A percentile compares a stretch with the other conserved stretches of the same genome.
Conservation (phyloP, 2,113 vertebrate genomes). For the Cynopterus brachyotis region DNA sequence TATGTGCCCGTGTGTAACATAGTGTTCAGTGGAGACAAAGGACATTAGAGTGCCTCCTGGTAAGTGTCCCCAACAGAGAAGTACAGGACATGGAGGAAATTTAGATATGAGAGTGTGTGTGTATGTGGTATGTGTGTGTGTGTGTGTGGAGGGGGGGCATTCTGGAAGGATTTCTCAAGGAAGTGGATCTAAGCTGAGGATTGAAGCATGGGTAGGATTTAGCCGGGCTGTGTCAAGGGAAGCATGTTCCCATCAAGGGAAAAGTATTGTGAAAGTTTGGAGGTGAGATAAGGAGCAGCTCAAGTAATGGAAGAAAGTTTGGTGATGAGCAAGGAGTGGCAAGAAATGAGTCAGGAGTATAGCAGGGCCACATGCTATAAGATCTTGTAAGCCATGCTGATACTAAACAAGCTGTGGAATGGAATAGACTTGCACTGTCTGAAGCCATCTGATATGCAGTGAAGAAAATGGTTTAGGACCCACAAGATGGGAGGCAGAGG, state of each 20-base stretch:
- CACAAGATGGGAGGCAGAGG: background rate
- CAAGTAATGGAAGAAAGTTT: background rate
- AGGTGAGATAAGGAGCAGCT: background rate
- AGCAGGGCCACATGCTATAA: background rate
- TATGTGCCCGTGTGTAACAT: background rate
- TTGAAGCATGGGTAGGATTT: background rate
- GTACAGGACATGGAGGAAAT: background rate
- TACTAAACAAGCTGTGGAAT: background rate
- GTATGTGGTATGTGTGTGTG: background rate
- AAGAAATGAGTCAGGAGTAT: background rate
- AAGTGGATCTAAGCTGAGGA: background rate
- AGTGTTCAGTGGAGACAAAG: background rate
- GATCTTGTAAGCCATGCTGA: background rate
- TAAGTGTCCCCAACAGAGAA: background rate
- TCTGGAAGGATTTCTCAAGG: background rate
- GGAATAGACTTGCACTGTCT: accelerated
- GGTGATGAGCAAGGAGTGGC: too few relatives aligned
- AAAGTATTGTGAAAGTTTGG: background rate
- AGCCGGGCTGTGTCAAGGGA: background rate
- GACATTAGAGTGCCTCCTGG: background rate
- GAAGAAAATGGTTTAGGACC: background rate
- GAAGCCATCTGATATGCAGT: background rate
- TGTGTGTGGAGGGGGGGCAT: too few relatives aligned
- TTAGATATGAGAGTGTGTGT: background rate
- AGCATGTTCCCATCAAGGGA: background rate